A percentile compares a stretch with the other conserved stretches of the same genome.
Conservation (phyloP, 2,113 vertebrate genomes). For the Sorex fumeus region DNA sequence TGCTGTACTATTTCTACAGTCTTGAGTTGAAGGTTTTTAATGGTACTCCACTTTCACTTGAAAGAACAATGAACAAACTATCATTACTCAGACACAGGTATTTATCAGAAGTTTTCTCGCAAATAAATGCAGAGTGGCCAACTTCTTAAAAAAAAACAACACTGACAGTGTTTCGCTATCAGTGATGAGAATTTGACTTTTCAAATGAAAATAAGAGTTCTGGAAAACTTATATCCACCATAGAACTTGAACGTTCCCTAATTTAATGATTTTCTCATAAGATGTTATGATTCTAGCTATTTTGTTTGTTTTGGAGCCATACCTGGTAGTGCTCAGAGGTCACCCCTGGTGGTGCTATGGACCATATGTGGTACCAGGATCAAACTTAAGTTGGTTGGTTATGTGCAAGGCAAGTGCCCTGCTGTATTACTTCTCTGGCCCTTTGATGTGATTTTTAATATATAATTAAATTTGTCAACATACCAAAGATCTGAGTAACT, state of each 20-base stretch:
- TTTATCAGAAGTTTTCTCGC: conserved; percentile 28
- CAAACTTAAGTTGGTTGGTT: too few species aligned
- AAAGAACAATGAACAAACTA: conserved; percentile 38
- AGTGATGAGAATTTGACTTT: conserved; percentile 49
- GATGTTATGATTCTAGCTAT: neutral
- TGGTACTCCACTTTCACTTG: neutral
- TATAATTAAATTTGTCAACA: neutral
- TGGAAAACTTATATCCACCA: neutral
- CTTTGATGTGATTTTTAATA: neutral
- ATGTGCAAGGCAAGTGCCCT: neutral
- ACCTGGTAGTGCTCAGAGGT: too few species aligned
- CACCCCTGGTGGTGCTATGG: too few species aligned
- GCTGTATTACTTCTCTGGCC: too few species aligned
- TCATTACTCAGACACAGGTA: neutral
- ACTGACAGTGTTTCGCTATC: neutral
- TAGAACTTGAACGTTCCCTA: neutral
- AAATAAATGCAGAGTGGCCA: neutral
- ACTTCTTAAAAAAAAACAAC: neutral
- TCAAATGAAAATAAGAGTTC: conserved; percentile 57
- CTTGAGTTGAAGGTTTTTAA: neutral
- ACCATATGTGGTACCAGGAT: too few species aligned
- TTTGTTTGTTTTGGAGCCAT: too few species aligned
- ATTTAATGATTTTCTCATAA: neutral
- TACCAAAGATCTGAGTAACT: conserved; percentile 11
- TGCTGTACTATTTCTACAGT: too few species aligned